These are phyloP conservation scores for Calosoma granatense DNA, from an alignment of 1,140 invertebrate species.

Conservation along the genomic window DNA sequence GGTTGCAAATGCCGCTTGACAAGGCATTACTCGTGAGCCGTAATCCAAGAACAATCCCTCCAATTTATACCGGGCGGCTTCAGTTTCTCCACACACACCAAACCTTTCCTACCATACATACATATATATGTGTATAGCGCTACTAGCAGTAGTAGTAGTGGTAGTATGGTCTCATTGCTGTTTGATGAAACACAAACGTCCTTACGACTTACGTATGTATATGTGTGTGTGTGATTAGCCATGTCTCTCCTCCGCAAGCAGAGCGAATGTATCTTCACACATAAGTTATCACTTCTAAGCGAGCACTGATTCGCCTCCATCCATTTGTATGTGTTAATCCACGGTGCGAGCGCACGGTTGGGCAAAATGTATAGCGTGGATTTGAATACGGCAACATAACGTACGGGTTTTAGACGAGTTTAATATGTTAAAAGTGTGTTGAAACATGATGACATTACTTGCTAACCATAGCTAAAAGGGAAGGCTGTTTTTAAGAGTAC, in stretches of 20 bases:
- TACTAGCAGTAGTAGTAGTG: too few species aligned
- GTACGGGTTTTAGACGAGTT: too few species aligned
- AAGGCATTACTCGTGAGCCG: slow-evolving; percentile 11
- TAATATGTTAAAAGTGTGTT: too few species aligned
- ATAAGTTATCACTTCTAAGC: neutral
- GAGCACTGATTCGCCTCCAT: neutral
- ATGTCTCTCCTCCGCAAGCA: neutral
- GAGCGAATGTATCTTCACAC: neutral
- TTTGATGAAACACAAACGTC: slow-evolving; percentile 8
- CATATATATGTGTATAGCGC: too few species aligned
- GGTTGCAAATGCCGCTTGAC: slow-evolving; percentile 12
- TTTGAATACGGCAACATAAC: too few species aligned
- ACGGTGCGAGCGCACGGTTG: neutral
- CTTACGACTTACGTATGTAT: too few species aligned
- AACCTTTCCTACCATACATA: neutral
- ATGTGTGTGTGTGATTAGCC: too few species aligned
- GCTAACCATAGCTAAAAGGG: too few species aligned
- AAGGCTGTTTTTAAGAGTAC: too few species aligned
- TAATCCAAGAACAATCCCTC: slow-evolving; percentile 13
- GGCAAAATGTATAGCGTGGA: neutral
- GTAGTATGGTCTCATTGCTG: slow-evolving; percentile 1
- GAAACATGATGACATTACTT: too few species aligned
- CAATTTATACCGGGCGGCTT: slow-evolving; percentile 11
- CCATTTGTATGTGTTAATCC: neutral
- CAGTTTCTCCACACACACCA: neutral